A percentile compares a stretch with the other conserved stretches of the same genome.
Conservation (phyloP, 1,140 invertebrate genomes). For the Pemphigus obesinymphae region DNA sequence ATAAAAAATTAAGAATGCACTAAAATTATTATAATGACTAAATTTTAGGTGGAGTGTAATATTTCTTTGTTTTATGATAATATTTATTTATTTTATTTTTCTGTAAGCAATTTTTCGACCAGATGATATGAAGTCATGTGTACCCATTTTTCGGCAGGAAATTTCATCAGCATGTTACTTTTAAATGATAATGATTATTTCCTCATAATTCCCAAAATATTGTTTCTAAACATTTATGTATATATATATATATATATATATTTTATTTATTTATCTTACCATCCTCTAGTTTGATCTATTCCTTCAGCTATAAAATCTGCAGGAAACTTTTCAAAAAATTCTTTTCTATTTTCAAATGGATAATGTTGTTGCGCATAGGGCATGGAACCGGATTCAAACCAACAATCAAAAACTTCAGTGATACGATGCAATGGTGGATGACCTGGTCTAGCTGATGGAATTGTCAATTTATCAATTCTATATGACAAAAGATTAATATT, state of each 20-base stretch:
- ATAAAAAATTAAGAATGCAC: too few relatives aligned
- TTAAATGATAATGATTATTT: too few relatives aligned
- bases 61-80: too few relatives aligned
- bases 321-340: slow-evolving; percentile 94
- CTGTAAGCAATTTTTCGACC: too few relatives aligned
- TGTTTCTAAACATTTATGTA: too few relatives aligned
- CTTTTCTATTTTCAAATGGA: slow-evolving; percentile 86
- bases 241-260: not conserved
- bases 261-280: slow-evolving; percentile 53
- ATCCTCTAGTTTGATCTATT: slow-evolving; percentile 97
- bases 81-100: too few relatives aligned
- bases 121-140: too few relatives aligned
- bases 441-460: slow-evolving; percentile 81
- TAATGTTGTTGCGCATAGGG: slow-evolving; percentile 97
- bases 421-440: slow-evolving; percentile 78
- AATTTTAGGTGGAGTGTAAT: too few relatives aligned
- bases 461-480: slow-evolving; percentile 85
- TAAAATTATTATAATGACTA: too few relatives aligned
- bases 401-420: slow-evolving; percentile 97
- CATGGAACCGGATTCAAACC: slow-evolving; percentile 99
- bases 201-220: too few relatives aligned
- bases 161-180: too few relatives aligned
- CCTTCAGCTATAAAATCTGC: slow-evolving; percentile 99
- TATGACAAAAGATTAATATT: slow-evolving; percentile 39
- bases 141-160: too few relatives aligned